Conservation (phyloP, 2,113 vertebrate species). For the Athene noctua region DNA sequence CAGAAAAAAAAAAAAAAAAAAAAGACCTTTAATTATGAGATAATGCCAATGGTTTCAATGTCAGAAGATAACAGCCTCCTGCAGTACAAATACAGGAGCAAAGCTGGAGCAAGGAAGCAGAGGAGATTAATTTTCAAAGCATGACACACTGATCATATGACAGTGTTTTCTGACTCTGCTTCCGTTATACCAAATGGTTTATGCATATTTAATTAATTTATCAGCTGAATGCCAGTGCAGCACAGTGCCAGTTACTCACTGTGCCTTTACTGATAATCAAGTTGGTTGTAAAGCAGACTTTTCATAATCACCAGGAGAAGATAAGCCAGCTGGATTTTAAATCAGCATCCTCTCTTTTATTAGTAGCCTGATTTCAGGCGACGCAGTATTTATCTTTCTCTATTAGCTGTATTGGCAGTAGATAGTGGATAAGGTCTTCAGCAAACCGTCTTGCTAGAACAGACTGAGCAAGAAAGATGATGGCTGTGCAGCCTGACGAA, state of each 20-base stretch:
- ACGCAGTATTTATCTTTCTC: not conserved
- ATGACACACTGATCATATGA: not conserved
- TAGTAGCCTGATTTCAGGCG: not conserved
- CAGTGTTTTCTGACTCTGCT: not conserved
- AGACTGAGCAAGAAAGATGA: not conserved
- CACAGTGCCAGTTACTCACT: not conserved
- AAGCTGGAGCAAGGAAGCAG: not conserved
- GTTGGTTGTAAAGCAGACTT: not conserved
- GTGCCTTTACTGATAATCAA: not conserved
- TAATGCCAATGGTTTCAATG: not conserved
- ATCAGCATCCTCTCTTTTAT: not conserved
- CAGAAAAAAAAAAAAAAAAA: not conserved
- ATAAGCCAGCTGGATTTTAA: not conserved
- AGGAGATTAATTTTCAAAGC: conserved; percentile 7
- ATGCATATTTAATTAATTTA: conserved; percentile 1
- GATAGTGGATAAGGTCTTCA: not conserved
- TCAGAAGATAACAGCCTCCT: not conserved
- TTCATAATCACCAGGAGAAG: not conserved
- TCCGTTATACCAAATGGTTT: not conserved
- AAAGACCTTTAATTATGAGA: not conserved
- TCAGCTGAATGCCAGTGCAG: not conserved
- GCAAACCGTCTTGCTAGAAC: not conserved
- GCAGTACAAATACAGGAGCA: not conserved
- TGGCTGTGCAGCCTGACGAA: not conserved
- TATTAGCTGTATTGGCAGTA: not conserved